These are phyloP conservation scores for Fukomys damarensis DNA, from an alignment of 2,113 vertebrate genomes.

Conservation along the genomic window DNA sequence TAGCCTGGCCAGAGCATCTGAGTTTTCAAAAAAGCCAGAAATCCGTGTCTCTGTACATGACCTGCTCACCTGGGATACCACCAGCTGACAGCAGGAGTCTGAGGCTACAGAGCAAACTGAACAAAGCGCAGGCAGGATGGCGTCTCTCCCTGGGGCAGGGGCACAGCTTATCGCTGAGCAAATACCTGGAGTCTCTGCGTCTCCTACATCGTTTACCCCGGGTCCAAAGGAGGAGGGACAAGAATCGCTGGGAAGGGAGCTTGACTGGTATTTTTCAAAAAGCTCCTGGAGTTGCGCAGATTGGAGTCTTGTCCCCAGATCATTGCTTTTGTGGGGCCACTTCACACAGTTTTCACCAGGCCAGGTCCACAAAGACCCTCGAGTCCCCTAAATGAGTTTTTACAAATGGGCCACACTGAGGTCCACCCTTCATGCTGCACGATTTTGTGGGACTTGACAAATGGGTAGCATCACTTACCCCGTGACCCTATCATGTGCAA, in stretches of 20 bases:
- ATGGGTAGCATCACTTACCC: not conserved
- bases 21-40: not conserved
- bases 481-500: not conserved
- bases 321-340: not conserved
- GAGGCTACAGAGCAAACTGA: not conserved
- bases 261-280: not conserved
- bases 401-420: not conserved
- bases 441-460: not conserved
- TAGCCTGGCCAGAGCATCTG: not conserved
- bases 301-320: not conserved
- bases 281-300: not conserved
- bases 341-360: not conserved
- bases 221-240: not conserved
- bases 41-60: not conserved
- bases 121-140: not conserved
- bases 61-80: not conserved
- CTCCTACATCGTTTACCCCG: not conserved
- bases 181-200: not conserved
- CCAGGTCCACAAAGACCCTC: too few relatives aligned
- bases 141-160: not conserved
- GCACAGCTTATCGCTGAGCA: not conserved
- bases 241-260: not conserved
- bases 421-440: not conserved
- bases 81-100: not conserved
- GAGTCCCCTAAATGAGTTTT: not conserved